Base-by-base conservation (phyloP, 2,797 vertebrate species). In the Myotis findleyi region DNA sequence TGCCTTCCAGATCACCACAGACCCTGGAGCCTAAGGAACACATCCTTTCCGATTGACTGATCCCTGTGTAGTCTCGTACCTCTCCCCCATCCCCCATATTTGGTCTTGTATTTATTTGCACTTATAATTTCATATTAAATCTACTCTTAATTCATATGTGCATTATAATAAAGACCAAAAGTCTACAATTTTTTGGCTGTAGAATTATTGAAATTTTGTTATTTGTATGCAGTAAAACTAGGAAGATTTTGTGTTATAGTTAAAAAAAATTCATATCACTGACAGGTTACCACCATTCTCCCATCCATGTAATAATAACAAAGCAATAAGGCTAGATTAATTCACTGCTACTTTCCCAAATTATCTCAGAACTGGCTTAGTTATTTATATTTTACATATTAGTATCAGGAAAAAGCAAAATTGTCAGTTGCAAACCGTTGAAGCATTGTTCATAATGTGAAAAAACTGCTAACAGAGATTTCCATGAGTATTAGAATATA, bases 181-280 rank as follows among this genome's bases (percentile, higher is more conserved):
- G 4, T 87, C 18, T 80, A 49, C 86, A 44, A 30, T 23, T 68
- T 85, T 93, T 41, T 27, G 12, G 21, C 12, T 69, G 11, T 76
- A 44, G 36, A 95, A 93, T 76, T 93, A 72, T 88, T 71, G 85
- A 95, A 92, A 86, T 27, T 80, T 81, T 87, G 30, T 36, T 87
- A 41, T 64, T 20, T 55, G 5, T 88, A 21, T 71, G 3, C 84
- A 77, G 17, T 89, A 20, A 20, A 95, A 27, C 18, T 93, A 87
- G 27, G 36, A 81, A 81, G 27, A 90, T 83, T 92, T 91, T 89
- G 23, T 95, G 17, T 47, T 95, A 25, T 27, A 75, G 12, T 62
- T 44, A 84, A 51, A 88, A 73, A 17, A 11, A 72, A 57, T 41
- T 6, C 57, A 23, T 59, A 33, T 83, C 33, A 68, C 66, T 62